Percentiles rank a stretch among this genome's conserved stretches.
Evolutionary conservation across 1,140 invertebrate species (phyloP).

Genomic region (Ridgeia piscesae): DNA sequence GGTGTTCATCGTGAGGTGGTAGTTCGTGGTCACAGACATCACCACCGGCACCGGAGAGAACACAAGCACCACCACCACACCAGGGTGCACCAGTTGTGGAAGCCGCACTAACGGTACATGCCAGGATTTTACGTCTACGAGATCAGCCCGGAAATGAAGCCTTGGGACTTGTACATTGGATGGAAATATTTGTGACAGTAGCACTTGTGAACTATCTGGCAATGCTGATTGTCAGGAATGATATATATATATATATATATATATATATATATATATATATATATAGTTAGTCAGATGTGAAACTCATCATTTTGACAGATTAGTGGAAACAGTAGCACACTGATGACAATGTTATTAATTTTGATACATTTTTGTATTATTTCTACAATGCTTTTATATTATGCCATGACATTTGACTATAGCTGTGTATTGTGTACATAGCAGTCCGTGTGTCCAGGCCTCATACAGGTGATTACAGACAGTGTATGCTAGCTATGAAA

Average conservation of each 20-base stretch:
- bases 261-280: no score
- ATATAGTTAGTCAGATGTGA: neutral
- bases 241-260: no score
- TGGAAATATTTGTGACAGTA: neutral
- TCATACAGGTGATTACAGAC: neutral
- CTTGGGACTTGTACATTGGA: neutral
- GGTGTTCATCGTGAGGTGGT: neutral
- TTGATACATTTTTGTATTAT: neutral
- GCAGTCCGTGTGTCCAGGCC: neutral
- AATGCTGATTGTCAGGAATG: neutral
- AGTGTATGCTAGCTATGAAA: no score
- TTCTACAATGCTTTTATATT: neutral
- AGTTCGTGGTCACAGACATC: neutral
- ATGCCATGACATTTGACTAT: neutral
- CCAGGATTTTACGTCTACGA: neutral
- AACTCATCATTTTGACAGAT: neutral
- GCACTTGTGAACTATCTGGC: neutral
- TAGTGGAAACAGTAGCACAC: neutral
- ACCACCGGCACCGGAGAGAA: neutral
- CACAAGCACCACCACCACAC: neutral
- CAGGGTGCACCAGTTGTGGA: neutral
- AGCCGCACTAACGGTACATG: neutral
- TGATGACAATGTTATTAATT: no score
- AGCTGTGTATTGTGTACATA: neutral
- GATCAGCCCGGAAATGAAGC: neutral